Evolutionary conservation across 2,797 vertebrate species (phyloP).

Genomic region (Paguma larvata): DNA sequence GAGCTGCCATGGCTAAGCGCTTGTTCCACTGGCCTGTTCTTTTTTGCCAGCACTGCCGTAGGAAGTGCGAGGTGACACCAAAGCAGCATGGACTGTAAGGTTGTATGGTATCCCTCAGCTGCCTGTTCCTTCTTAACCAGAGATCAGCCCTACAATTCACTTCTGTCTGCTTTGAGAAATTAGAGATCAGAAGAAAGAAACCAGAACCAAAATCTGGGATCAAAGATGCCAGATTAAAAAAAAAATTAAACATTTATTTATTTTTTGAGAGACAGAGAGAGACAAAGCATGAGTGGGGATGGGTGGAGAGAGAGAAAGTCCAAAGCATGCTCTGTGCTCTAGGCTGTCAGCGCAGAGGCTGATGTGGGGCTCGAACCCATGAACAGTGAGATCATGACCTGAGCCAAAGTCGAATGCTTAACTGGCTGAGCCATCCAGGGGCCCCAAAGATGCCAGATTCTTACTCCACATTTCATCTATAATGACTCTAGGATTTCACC

Average conservation of each 20-base stretch:
- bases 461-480: slow-evolving; percentile 22
- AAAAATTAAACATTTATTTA: too few species aligned
- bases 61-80: not conserved
- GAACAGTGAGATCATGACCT: too few species aligned
- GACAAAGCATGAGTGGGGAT: too few species aligned
- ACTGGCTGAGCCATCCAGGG: too few species aligned
- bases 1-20: not conserved
- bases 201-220: slow-evolving; percentile 8
- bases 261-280: too few species aligned
- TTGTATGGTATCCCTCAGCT: not conserved
- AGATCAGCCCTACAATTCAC: not conserved
- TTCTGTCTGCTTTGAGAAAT: not conserved
- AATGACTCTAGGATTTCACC: slow-evolving; percentile 19
- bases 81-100: not conserved
- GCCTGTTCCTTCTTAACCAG: not conserved
- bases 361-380: too few species aligned
- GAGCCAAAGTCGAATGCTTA: too few species aligned
- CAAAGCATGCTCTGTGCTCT: too few species aligned
- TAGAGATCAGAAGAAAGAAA: not conserved
- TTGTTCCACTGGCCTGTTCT: not conserved
- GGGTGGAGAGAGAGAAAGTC: too few species aligned
- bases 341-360: too few species aligned
- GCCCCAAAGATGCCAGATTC: not conserved
- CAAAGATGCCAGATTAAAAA: not conserved
- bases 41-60: not conserved